Conservation (phyloP, 2,797 vertebrate species). For the Antennarius maculatus region DNA sequence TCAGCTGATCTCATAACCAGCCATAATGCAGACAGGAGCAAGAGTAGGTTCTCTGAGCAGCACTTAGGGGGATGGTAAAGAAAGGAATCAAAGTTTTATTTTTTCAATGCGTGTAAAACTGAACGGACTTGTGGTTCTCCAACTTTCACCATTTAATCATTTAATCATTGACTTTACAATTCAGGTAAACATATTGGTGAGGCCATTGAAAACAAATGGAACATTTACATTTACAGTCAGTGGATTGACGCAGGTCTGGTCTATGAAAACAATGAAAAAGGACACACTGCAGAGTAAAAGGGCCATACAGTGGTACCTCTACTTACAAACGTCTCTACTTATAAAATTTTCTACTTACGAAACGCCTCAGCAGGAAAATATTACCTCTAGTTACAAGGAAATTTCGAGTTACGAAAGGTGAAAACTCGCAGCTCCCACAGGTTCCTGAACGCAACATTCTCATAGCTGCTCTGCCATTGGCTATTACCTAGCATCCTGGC, state of each 20-base stretch:
- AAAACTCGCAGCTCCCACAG: too few species aligned
- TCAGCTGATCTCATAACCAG: slow-evolving; percentile 20
- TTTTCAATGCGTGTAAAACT: not conserved
- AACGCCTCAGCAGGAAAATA: too few species aligned
- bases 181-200: slow-evolving; percentile 8
- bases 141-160: slow-evolving; percentile 19
- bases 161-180: slow-evolving; percentile 27
- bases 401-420: too few species aligned
- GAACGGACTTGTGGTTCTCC: slow-evolving; percentile 1
- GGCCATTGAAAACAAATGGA: slow-evolving; percentile 16
- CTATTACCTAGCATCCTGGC: too few species aligned
- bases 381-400: too few species aligned
- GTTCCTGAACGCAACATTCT: too few species aligned
- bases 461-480: too few species aligned
- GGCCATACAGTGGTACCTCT: too few species aligned
- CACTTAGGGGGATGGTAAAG: not conserved
- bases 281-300: slow-evolving; percentile 29
- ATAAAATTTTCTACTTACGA: too few species aligned
- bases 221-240: slow-evolving; percentile 29
- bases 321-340: too few species aligned
- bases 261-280: slow-evolving; percentile 25
- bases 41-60: slow-evolving; percentile 6
- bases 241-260: slow-evolving; percentile 15
- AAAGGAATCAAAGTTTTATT: not conserved
- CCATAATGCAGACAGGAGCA: slow-evolving; percentile 8